Percentiles rank a stretch among this genome's conserved stretches.
These are phyloP conservation scores for Stylophora pistillata DNA, from an alignment of 64 coral and sea anemone genomes.

Conservation along the genomic window DNA sequence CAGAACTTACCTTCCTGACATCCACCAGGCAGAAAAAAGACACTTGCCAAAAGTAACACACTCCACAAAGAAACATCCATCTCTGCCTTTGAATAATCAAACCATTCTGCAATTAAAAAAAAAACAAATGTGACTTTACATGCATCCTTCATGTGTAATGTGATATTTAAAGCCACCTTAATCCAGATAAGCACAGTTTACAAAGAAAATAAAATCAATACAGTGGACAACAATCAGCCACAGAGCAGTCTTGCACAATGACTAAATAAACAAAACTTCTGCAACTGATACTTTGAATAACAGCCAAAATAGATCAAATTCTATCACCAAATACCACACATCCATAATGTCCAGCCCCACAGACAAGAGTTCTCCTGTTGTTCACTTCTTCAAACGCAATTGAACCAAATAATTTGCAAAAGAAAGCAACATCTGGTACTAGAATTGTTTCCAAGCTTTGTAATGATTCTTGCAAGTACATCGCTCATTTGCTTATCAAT, in stretches of 20 bases:
- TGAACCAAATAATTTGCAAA: background rate
- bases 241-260: background rate
- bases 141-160: too few species aligned
- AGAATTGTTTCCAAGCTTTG: background rate
- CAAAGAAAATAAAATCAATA: background rate
- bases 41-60: background rate
- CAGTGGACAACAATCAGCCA: background rate
- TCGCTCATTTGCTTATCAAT: background rate
- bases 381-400: background rate
- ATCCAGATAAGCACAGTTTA: too few species aligned
- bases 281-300: background rate
- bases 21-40: background rate
- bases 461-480: background rate
- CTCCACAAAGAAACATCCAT: background rate
- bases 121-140: background rate
- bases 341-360: background rate
- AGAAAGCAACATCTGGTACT: background rate
- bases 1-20: background rate
- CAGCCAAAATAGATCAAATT: background rate
- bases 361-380: background rate
- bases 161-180: too few species aligned
- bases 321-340: background rate
- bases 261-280: background rate
- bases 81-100: background rate
- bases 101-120: slow-evolving; percentile 1